Evolutionary conservation across 2,888 invertebrate species (phyloP).

Genomic region (Acrobeloides nanus): DNA sequence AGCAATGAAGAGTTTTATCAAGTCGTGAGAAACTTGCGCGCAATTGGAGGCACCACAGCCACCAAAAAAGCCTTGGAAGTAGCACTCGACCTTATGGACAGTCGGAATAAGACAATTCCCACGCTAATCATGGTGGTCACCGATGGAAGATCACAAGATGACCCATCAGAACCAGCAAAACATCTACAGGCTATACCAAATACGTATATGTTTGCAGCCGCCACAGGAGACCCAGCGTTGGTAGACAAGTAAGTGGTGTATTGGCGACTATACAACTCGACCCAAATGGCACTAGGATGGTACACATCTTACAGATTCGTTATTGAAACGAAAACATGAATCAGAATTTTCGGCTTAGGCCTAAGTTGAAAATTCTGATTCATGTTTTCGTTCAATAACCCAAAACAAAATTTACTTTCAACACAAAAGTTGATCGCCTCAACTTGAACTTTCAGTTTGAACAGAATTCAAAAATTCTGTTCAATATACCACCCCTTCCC

Average conservation of each 20-base stretch:
- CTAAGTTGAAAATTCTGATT: too few relatives aligned
- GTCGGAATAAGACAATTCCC: slow-evolving; percentile 39
- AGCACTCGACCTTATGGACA: slow-evolving; percentile 37
- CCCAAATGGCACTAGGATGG: too few relatives aligned
- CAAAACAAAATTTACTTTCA: too few relatives aligned
- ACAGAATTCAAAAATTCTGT: too few relatives aligned
- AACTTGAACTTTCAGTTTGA: too few relatives aligned
- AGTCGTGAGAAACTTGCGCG: slow-evolving; percentile 30
- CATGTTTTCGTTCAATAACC: too few relatives aligned
- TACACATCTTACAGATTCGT: too few relatives aligned
- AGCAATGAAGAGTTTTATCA: slow-evolving; percentile 41
- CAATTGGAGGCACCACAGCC: slow-evolving; percentile 47
- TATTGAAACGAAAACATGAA: too few relatives aligned
- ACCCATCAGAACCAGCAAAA: slow-evolving; percentile 33
- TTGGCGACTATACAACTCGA: too few relatives aligned
- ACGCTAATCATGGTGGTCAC: slow-evolving; percentile 48
- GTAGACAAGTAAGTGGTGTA: slow-evolving; percentile 37
- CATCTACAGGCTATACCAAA: slow-evolving; percentile 27
- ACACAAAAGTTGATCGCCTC: too few relatives aligned
- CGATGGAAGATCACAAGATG: slow-evolving; percentile 39
- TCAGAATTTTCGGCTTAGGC: too few relatives aligned
- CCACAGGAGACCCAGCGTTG: slow-evolving; percentile 43
- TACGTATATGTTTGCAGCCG: slow-evolving; percentile 46
- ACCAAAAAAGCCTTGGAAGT: slow-evolving; percentile 45
- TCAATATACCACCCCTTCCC: too few relatives aligned